phyloP scores from a whole-genome alignment of 2,888 invertebrate species.

The Bugulina stolonifera region DNA sequence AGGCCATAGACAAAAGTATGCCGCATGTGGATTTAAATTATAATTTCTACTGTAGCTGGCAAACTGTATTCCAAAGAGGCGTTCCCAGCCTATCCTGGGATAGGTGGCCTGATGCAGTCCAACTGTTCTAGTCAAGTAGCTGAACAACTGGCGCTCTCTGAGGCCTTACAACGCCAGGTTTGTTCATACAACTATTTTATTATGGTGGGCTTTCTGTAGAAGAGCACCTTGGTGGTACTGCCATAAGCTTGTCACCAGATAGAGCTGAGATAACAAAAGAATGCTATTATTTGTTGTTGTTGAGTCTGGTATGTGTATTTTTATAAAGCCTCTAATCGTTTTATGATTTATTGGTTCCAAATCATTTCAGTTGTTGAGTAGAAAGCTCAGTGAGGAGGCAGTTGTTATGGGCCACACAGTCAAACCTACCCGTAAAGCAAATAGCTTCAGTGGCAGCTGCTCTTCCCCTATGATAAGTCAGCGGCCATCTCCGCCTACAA shows the following conservation, averaged over 20 bases:
- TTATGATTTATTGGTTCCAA: too few relatives aligned
- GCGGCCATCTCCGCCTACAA: background rate
- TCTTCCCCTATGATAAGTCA: background rate
- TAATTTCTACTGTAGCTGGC: background rate
- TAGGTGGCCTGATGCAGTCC: background rate
- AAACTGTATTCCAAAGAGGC: background rate
- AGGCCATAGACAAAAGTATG: too few relatives aligned
- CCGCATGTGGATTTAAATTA: too few relatives aligned
- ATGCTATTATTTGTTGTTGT: too few relatives aligned
- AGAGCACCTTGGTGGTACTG: too few relatives aligned
- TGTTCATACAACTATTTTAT: too few relatives aligned
- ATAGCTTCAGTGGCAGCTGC: slow-evolving; percentile 17
- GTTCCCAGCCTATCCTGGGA: slow-evolving; percentile 3
- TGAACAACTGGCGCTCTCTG: slow-evolving; percentile 12
- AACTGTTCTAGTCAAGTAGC: background rate
- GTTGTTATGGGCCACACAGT: background rate
- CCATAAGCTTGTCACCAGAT: too few relatives aligned
- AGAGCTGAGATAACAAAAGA: too few relatives aligned
- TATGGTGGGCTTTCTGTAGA: too few relatives aligned
- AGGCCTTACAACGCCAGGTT: background rate
- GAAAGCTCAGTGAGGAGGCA: slow-evolving; percentile 12
- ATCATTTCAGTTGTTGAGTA: background rate
- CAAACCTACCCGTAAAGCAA: slow-evolving; percentile 8
- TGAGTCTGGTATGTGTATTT: too few relatives aligned
- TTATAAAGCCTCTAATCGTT: too few relatives aligned